These are phyloP conservation scores for Heliocidaris tuberculata DNA, from an alignment of 35 echinoderm and acorn worm species.

Conservation along the genomic window DNA sequence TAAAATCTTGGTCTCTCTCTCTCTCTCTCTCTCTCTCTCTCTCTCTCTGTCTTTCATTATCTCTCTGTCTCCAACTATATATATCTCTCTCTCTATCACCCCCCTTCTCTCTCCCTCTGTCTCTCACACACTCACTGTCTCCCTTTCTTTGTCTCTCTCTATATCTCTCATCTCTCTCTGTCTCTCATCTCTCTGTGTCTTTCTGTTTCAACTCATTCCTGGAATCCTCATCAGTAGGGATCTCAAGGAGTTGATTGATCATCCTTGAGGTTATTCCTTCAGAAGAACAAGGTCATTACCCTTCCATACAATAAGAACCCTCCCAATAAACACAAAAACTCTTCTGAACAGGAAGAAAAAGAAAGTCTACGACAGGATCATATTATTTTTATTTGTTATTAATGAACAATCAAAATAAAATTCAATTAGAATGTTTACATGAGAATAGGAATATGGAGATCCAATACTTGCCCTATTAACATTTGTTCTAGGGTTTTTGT, in stretches of 20 bases:
- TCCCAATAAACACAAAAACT: neutral
- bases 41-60: neutral
- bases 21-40: neutral
- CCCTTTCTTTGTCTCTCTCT: neutral
- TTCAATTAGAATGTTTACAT: too few relatives aligned
- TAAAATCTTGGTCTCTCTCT: neutral
- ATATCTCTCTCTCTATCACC: neutral
- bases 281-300: slow-evolving; percentile 10
- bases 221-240: neutral
- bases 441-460: too few relatives aligned
- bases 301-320: neutral
- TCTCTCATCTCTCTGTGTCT: neutral
- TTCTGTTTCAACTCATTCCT: neutral
- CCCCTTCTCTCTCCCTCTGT: neutral
- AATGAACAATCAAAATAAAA: too few relatives aligned
- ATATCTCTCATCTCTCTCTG: neutral
- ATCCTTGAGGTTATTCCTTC: neutral
- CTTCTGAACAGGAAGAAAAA: too few relatives aligned
- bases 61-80: neutral
- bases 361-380: too few relatives aligned
- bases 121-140: neutral
- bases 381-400: too few relatives aligned
- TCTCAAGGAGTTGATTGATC: neutral
- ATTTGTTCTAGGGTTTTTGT: too few relatives aligned
- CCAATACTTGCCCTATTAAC: too few relatives aligned